These are phyloP conservation scores for Melitaea cinxia DNA, from an alignment of 1,140 invertebrate species.

Conservation along the genomic window DNA sequence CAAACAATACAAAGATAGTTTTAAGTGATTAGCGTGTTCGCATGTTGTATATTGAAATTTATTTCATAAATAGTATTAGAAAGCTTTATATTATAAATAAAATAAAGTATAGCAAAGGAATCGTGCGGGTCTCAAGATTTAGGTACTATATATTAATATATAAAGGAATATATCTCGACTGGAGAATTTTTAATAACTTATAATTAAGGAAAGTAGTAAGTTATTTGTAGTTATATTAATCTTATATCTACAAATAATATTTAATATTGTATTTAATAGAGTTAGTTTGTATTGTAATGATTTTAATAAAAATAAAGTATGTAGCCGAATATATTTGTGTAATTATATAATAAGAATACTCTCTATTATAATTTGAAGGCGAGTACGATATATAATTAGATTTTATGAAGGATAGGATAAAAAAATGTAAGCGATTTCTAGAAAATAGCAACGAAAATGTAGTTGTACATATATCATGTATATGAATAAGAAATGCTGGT, in stretches of 20 bases:
- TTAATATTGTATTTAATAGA: no score
- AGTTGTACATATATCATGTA: conserved; percentile 26
- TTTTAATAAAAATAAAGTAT: not conserved
- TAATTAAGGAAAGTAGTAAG: no score
- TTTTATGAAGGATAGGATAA: conserved; percentile 22
- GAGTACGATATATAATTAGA: not conserved
- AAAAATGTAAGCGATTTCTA: conserved; percentile 26
- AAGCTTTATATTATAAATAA: not conserved
- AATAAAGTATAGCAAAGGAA: not conserved
- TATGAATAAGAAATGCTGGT: conserved; percentile 61
- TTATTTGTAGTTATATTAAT: no score
- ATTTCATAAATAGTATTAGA: not conserved
- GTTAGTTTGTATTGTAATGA: no score
- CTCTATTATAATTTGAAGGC: not conserved
- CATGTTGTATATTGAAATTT: not conserved
- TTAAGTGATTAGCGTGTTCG: no score
- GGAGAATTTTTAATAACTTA: not conserved
- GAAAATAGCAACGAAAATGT: conserved; percentile 30
- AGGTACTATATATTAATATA: not conserved
- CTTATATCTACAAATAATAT: no score
- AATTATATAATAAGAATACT: not conserved
- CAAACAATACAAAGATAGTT: no score
- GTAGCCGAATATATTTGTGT: not conserved
- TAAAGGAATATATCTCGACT: not conserved
- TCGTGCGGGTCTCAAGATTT: conserved; percentile 1